Evolutionary conservation across 1,140 invertebrate species (phyloP), one percentile per base, ranked within the genome.

Genomic region (Orius insidiosus): DNA sequence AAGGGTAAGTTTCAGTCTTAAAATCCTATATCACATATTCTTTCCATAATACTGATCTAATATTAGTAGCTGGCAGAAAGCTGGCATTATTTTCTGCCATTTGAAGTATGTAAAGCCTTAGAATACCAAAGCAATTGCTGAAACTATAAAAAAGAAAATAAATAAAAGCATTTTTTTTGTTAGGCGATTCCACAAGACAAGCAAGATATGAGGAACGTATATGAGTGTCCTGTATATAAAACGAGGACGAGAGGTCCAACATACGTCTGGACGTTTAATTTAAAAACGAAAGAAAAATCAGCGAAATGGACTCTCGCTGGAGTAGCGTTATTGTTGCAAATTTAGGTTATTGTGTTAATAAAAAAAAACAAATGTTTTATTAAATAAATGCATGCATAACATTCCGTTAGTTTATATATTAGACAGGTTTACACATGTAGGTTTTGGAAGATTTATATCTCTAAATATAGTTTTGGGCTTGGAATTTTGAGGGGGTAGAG

Each of bases 201-300:
- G 61, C 80, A 86, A 59, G 90, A 96, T 60, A 63, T 81, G 14
- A 70, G 87, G 24, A 93, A 89, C 58, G 82, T 92, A 72, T 95
- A 95, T 64, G 85, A 90, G 61, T 95, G 90, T 63, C 92, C 92
- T 0, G 78, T 94, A 6, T 96, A 95, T 62, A 94, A 93, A 65
- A 95, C 89, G 0, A 71, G 86, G 47, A 75, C 70, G 24, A 64
- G 90, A 42, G 92, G 90, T 0, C 85, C 87, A 1, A 95, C 89
- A 1, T 96, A 85, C 61, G 85, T 96, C 6, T 95, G 89, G 88
- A 95, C 88, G 2, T 94, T 96, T 63, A 93, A 92, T 63, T 63
- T 96, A 6, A 90, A 92, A 63, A 86, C 85, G 8, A 90, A 92
- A 63, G 90, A 94, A 55, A 93, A 90, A 62, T 75, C 88, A 0